Evolutionary conservation across 2,113 vertebrate species (phyloP).

Genomic region (Lepidiolamprologus cunningtoni): DNA sequence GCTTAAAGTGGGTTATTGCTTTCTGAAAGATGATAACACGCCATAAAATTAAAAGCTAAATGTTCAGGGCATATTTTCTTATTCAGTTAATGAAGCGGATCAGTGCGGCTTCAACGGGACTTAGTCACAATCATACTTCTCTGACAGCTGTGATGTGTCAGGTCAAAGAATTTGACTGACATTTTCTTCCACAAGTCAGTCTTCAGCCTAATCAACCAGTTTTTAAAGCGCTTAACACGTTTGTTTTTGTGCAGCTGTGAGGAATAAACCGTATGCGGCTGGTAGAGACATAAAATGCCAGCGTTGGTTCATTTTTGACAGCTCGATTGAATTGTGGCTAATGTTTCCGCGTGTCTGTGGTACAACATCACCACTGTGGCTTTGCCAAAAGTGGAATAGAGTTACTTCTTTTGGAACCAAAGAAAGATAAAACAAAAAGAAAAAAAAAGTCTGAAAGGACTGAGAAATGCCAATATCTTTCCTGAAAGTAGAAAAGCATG

Average conservation of each 20-base stretch:
- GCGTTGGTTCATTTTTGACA: not conserved
- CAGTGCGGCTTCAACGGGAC: not conserved
- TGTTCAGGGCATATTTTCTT: not conserved
- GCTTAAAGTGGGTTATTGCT: not conserved
- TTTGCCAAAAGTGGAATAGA: not conserved
- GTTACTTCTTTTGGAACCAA: not conserved
- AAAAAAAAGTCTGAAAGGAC: not conserved
- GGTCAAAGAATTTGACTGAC: not conserved
- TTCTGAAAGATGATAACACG: not conserved
- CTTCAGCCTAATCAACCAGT: not conserved
- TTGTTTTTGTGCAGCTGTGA: not conserved
- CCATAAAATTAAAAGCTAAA: not conserved
- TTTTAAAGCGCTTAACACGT: not conserved
- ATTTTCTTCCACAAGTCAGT: not conserved
- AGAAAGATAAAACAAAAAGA: not conserved
- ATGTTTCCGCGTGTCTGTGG: not conserved
- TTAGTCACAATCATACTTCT: not conserved
- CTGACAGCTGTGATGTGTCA: not conserved
- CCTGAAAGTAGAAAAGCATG: not conserved
- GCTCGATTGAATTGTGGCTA: not conserved
- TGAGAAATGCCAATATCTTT: not conserved
- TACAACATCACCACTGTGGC: not conserved
- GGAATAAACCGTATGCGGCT: not conserved
- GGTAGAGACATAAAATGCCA: not conserved
- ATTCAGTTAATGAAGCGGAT: not conserved